phyloP scores from a whole-genome alignment of 2,888 invertebrate species.

The Prenolepis imparis region DNA sequence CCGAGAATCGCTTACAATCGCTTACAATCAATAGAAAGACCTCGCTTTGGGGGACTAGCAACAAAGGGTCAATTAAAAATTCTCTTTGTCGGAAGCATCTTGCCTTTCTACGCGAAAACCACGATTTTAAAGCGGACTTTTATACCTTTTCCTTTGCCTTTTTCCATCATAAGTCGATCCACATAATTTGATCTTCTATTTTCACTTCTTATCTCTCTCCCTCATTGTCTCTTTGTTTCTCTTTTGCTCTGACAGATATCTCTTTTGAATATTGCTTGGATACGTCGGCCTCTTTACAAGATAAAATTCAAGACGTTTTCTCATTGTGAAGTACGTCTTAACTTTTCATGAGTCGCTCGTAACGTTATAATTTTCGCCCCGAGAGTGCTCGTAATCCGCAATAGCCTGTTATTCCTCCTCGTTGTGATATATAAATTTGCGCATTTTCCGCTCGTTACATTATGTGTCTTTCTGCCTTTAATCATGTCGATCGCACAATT shows the following conservation, averaged over 20 bases:
- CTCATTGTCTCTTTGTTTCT: background rate
- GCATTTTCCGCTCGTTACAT: slow-evolving; percentile 16
- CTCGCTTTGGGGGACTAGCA: slow-evolving; percentile 9
- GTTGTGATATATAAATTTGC: slow-evolving; percentile 8
- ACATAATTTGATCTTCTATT: slow-evolving; percentile 3
- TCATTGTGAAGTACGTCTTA: slow-evolving; percentile 41
- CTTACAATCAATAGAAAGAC: background rate
- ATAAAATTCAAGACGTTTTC: slow-evolving; percentile 56
- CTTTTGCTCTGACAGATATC: background rate
- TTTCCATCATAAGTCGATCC: slow-evolving; percentile 21
- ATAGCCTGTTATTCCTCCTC: background rate
- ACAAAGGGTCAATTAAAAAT: slow-evolving; percentile 61
- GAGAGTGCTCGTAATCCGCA: slow-evolving; percentile 24
- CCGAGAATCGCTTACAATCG: slow-evolving; percentile 15
- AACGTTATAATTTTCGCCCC: slow-evolving; percentile 44
- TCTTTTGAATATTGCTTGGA: slow-evolving; percentile 35
- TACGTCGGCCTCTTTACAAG: slow-evolving; percentile 16
- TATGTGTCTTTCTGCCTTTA: background rate
- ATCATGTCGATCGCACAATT: background rate
- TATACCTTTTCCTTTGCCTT: background rate
- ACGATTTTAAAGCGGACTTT: slow-evolving; percentile 22
- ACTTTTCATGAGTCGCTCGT: slow-evolving; percentile 49
- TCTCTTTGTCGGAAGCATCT: slow-evolving; percentile 27
- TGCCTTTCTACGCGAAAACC: slow-evolving; percentile 39
- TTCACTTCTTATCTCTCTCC: background rate